Evolutionary conservation across 2,888 invertebrate species (phyloP), one percentile per base, ranked within the genome.

Genomic region (Orthonychiurus folsomi): DNA sequence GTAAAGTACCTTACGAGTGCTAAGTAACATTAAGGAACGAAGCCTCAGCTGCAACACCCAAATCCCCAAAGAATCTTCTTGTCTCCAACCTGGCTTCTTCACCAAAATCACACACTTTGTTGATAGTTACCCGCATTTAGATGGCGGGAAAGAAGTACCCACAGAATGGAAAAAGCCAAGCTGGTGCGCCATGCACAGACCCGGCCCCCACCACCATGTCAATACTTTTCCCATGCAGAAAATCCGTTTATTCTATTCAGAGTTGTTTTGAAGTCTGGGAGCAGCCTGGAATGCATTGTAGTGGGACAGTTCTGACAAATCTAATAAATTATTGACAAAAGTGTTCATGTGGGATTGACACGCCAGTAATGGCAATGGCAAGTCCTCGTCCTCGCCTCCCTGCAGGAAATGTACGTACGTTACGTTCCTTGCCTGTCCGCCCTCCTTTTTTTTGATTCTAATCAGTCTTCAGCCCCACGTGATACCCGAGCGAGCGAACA

Each of bases 1-100:
- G 72, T 72, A 67, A 70, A 62, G 37, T 37, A 37, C 9, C 15
- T 5, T 37, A 37, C 37, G 5, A 37, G 37, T 37, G 15, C 37
- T 37, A 37, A 37, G 37, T 37, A 37, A 37, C 37, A 37, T 37
- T 37, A 37, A 15, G 15, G 15, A 15, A 37, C 37, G 5, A 37
- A 37, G 37, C 9, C 37, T 37, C 37, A 37, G 37, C 5, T 37
- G 37, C 9, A 15, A 37, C 37, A 15, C 5, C 37, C 37, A 37
- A 37, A 37, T 37, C 37, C 37, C 37, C 5, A 37, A 37, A 37
- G 37, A 37, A 37, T 37, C 37, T 9, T 37, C 37, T 37, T 37
- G 15, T 5, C 37, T 37, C 15, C 37, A 9, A n/a, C n/a, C n/a
- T n/a, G n/a, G n/a, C n/a, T n/a, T n/a, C n/a, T n/a, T n/a, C n/a